These are phyloP conservation scores for Chlorocebus sabaeus DNA, from an alignment of 2,113 vertebrate genomes.

Conservation along the genomic window DNA sequence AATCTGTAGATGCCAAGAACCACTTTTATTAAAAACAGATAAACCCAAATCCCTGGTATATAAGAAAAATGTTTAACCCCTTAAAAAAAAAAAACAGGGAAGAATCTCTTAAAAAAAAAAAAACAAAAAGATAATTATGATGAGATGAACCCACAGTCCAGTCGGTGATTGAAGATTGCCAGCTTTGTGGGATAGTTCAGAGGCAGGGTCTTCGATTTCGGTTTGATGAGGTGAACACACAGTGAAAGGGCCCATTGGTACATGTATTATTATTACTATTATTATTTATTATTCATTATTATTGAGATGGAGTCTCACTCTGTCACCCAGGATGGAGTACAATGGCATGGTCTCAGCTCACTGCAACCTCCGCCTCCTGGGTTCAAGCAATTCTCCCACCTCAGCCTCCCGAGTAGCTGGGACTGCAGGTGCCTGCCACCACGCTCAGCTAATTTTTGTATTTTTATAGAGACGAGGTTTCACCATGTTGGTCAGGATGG, in stretches of 20 bases:
- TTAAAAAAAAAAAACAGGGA: not conserved
- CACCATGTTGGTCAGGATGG: too few relatives aligned
- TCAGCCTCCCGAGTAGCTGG: too few relatives aligned
- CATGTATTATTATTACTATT: not conserved
- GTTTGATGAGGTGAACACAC: rapidly evolving
- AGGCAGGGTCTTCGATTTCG: not conserved
- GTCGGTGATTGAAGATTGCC: not conserved
- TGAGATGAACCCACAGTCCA: not conserved
- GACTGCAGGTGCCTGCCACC: too few relatives aligned
- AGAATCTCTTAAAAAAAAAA: not conserved
- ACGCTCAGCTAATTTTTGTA: too few relatives aligned
- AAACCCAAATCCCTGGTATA: slow-evolving; percentile 27
- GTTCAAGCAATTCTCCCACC: too few relatives aligned
- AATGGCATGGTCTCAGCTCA: too few relatives aligned
- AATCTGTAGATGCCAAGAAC: not conserved
- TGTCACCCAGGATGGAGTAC: too few relatives aligned
- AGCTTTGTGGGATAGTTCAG: not conserved
- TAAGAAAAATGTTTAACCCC: slow-evolving; percentile 24
- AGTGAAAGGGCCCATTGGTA: rapidly evolving
- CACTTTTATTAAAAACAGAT: slow-evolving; percentile 58
- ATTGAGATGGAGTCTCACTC: too few relatives aligned
- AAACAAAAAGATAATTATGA: not conserved
- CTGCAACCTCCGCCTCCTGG: too few relatives aligned
- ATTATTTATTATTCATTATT: too few relatives aligned
- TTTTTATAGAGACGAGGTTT: too few relatives aligned